These are phyloP conservation scores for Parazoanthus atlanticus DNA, from an alignment of 92 coral and sea anemone genomes.

Conservation along the genomic window DNA sequence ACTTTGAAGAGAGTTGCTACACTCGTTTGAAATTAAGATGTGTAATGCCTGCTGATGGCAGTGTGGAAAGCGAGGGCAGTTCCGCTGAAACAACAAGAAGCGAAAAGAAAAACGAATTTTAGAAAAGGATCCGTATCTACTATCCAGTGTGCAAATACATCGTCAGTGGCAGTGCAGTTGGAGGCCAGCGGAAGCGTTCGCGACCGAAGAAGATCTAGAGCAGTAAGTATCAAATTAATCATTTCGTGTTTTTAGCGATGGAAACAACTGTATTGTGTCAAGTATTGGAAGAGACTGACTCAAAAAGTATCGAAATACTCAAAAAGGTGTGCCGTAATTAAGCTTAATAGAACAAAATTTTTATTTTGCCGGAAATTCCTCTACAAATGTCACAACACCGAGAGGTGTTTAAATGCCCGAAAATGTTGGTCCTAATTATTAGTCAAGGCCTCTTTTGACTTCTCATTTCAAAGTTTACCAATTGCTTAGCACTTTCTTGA, in stretches of 20 bases:
- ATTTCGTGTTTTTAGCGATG: background rate
- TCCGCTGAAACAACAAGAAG: background rate
- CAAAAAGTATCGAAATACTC: background rate
- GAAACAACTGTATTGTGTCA: background rate
- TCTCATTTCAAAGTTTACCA: background rate
- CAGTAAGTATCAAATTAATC: slow-evolving; percentile 37
- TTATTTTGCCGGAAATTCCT: background rate
- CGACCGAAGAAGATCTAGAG: slow-evolving; percentile 44
- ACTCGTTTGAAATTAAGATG: slow-evolving; percentile 33
- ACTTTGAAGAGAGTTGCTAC: slow-evolving; percentile 39
- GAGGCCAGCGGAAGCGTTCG: slow-evolving; percentile 36
- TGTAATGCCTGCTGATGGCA: slow-evolving; percentile 18
- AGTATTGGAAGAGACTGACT: background rate
- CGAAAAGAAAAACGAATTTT: slow-evolving; percentile 43
- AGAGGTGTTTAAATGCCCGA: no score
- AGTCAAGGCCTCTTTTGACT: background rate
- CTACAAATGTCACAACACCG: background rate
- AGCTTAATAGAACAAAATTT: background rate
- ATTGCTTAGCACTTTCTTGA: background rate
- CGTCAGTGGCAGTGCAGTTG: slow-evolving; percentile 38
- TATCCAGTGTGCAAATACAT: slow-evolving; percentile 47
- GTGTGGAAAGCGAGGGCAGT: no score
- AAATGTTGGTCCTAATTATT: no score
- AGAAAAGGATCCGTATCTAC: slow-evolving; percentile 45
- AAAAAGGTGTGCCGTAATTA: background rate